A percentile compares a stretch with the other conserved stretches of the same genome.
These are phyloP conservation scores for Amblyornis subalaris DNA, from an alignment of 2,113 vertebrate genomes.

Conservation along the genomic window DNA sequence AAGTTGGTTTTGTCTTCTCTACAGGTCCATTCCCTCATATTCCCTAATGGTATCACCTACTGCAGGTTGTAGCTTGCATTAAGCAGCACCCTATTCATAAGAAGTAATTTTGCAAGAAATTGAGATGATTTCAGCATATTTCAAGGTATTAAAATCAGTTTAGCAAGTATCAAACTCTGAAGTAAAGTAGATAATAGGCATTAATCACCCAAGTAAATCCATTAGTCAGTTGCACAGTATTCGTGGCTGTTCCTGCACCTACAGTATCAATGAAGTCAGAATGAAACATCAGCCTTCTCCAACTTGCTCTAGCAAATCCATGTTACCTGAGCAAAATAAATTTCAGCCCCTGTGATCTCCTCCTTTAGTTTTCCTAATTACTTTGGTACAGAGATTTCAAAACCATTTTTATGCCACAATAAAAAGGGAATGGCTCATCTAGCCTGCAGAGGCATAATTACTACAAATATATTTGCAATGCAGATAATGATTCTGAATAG, in stretches of 20 bases:
- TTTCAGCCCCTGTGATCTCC: background rate
- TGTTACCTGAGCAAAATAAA: conserved; percentile 1
- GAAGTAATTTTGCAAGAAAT: conserved; percentile 43
- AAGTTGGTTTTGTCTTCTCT: background rate
- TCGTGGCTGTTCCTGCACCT: conserved; percentile 19
- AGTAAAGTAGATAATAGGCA: conserved; percentile 51
- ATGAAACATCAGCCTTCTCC: conserved; percentile 40
- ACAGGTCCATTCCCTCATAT: background rate
- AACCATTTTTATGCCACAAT: conserved; percentile 2
- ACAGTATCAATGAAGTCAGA: conserved; percentile 17
- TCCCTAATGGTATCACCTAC: background rate
- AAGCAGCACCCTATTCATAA: background rate
- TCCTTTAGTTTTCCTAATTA: conserved; percentile 32
- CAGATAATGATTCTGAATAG: background rate
- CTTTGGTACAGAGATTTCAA: background rate
- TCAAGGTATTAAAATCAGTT: conserved; percentile 35
- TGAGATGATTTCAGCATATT: conserved; percentile 53
- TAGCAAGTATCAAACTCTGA: conserved; percentile 38
- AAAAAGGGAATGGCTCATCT: background rate
- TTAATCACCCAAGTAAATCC: conserved; percentile 65
- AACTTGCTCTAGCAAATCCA: conserved; percentile 40
- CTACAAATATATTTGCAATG: background rate
- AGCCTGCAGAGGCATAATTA: background rate
- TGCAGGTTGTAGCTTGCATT: conserved; percentile 14
- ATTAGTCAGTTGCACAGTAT: conserved; percentile 55